Evolutionary conservation across 2,113 vertebrate genomes (phyloP).

Genomic region (Thomomys bottae): DNA sequence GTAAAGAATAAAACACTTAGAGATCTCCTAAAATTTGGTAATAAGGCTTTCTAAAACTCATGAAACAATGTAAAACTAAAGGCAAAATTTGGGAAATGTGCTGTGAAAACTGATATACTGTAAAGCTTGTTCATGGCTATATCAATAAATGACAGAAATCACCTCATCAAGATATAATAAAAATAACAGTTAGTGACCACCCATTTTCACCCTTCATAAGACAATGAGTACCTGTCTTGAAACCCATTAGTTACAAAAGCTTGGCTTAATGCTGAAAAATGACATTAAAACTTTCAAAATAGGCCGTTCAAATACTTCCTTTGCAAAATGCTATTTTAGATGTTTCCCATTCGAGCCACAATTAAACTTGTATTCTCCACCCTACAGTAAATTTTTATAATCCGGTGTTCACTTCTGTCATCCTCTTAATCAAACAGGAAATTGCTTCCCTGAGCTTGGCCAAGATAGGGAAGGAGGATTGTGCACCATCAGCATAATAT

Average conservation of each 20-base stretch:
- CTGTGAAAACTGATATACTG: not conserved
- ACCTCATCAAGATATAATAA: not conserved
- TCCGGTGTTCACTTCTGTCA: constrained; percentile 33
- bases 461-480: constrained; percentile 66
- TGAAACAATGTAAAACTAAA: constrained; percentile 7
- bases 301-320: constrained; percentile 1
- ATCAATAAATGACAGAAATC: constrained; percentile 8
- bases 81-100: constrained; percentile 3
- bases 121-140: not conserved
- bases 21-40: not conserved
- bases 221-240: not conserved
- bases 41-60: constrained; percentile 9
- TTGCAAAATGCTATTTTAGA: not conserved
- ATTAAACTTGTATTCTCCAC: constrained; percentile 50
- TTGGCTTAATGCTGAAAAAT: not conserved
- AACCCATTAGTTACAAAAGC: not conserved
- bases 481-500: constrained; percentile 60
- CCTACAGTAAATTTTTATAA: constrained; percentile 74
- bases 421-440: constrained; percentile 81
- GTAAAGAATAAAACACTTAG: not conserved
- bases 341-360: constrained; percentile 45
- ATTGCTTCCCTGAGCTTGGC: constrained; percentile 76
- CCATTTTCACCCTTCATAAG: not conserved
- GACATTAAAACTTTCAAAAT: constrained; percentile 20
- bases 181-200: not conserved